Conservation (phyloP, 2,113 vertebrate genomes). For the Tenrec ecaudatus region DNA sequence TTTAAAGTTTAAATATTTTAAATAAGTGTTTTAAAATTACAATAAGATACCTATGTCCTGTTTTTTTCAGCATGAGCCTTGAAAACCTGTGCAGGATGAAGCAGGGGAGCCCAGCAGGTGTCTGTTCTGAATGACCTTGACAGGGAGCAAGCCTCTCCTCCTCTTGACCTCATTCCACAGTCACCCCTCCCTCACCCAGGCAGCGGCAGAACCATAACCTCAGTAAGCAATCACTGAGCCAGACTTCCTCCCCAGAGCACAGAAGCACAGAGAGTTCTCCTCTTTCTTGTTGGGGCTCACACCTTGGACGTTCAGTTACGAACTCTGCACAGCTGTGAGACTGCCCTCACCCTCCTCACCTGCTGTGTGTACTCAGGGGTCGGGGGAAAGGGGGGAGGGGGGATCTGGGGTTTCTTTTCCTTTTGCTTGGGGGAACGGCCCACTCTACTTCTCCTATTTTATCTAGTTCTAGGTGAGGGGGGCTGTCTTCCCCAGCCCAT, state of each 20-base stretch:
- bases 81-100: not conserved
- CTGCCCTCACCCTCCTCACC: not conserved
- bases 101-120: too few relatives aligned
- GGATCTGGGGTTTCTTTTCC: not conserved
- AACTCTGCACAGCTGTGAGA: not conserved
- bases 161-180: not conserved
- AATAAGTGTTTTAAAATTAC: not conserved
- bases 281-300: not conserved
- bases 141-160: not conserved
- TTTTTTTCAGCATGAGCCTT: not conserved
- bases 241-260: not conserved
- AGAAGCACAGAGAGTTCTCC: not conserved
- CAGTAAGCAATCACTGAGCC: not conserved
- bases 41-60: not conserved
- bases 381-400: too few relatives aligned
- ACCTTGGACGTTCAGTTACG: not conserved
- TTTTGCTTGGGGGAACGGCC: not conserved
- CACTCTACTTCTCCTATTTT: not conserved
- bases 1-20: not conserved
- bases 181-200: rapidly evolving
- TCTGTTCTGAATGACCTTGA: not conserved
- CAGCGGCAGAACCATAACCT: not conserved
- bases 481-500: not conserved
- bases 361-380: not conserved
- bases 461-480: not conserved